Base-by-base conservation (phyloP, 2,888 invertebrate genomes). In the Margaritifera margaritifera region DNA sequence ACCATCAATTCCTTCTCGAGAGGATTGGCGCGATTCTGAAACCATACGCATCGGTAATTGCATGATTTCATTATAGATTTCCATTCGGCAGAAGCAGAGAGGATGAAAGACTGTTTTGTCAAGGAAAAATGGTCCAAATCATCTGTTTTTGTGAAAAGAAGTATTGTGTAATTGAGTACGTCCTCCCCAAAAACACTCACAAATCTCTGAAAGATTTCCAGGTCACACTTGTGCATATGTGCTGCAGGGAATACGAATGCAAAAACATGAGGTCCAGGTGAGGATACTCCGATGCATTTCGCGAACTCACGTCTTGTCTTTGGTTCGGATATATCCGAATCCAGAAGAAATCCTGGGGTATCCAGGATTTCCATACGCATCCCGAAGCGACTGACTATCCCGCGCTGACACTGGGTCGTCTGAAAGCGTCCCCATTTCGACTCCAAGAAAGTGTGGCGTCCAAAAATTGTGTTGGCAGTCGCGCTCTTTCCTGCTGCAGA, bases 171-270 rank as follows among this genome's bases (percentile, higher is more conserved):
- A 31, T 74, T 68, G 24, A 77, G 62, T 4, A 77, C 77, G 6
- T 72, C 72, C 2, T 66, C 60, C 8, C 77, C 77, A 60, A 77
- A 77, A 56, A 77, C 65, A 22, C 69, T 64, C 19, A 77, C 69
- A 52, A 74, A 77, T 51, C 69, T 74, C 59, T 77, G 77, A 63
- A 77, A 77, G 27, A 77, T 72, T 63, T 77, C 77, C 22, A 74
- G 68, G 58, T 77, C 77, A 63, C 77, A 77, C 54, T 70, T 77
- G 62, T 77, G 77, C 77, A 77, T 74, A 64, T 77, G 77, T 25
- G 77, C 74, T 20, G 72, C 74, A n/a, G 77, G 77, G 50, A 74
- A 77, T 20, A 77, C 77, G 60, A 77, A 77, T 57, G 71, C 74
- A 66, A 77, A 77, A 6, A 77, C 64, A 69, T 77, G 77, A 15